These are phyloP conservation scores for Galagoides demidoff DNA, from an alignment of 2,797 vertebrate species.

Conservation along the genomic window DNA sequence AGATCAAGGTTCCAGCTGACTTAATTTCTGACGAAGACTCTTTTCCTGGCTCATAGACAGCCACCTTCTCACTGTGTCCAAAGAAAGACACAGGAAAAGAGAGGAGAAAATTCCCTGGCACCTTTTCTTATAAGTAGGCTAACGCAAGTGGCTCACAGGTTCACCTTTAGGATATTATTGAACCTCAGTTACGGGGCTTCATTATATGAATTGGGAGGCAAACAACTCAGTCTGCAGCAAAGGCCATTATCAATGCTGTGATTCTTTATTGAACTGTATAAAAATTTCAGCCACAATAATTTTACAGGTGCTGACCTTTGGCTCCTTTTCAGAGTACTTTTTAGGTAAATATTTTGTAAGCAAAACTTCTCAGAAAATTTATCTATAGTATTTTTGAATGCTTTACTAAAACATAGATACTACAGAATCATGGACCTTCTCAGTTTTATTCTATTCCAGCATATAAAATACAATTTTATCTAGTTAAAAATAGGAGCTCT, in stretches of 20 bases:
- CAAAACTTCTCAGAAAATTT: not conserved
- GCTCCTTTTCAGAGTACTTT: not conserved
- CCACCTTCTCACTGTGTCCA: no score
- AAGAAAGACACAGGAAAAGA: no score
- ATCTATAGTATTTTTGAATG: constrained; percentile 10
- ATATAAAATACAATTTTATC: not conserved
- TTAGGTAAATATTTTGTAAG: constrained; percentile 20
- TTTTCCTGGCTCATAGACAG: not conserved
- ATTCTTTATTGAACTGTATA: not conserved
- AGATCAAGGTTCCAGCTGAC: not conserved
- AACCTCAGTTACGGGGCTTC: not conserved
- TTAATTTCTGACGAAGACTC: not conserved
- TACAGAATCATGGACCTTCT: not conserved
- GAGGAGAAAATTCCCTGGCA: not conserved
- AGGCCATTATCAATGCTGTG: not conserved
- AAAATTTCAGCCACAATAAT: not conserved
- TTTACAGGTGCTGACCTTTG: not conserved
- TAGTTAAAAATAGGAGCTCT: constrained; percentile 12
- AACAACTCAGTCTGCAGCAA: not conserved
- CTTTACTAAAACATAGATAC: not conserved
- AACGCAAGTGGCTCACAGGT: not conserved
- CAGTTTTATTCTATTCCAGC: not conserved
- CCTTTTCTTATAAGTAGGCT: not conserved
- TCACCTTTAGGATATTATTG: not conserved
- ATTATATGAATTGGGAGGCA: not conserved